These are phyloP conservation scores for Pseudochaenichthys georgianus DNA, from an alignment of 2,797 vertebrate genomes.

Conservation along the genomic window DNA sequence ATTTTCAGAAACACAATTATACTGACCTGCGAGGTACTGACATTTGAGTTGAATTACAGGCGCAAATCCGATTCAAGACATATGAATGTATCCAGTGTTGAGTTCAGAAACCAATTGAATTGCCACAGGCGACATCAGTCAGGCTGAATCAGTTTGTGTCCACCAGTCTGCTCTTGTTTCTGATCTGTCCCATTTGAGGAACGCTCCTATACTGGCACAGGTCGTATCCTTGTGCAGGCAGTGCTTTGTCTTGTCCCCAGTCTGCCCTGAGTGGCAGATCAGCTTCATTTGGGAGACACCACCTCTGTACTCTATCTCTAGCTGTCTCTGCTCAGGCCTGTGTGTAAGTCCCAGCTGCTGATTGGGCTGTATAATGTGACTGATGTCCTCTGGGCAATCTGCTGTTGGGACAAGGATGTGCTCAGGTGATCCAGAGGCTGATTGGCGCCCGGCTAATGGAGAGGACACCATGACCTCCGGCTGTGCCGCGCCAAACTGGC, in stretches of 20 bases:
- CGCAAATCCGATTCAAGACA: constrained; percentile 62
- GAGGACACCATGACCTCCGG: constrained; percentile 79
- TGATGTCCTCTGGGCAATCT: constrained; percentile 80
- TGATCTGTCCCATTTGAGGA: constrained; percentile 34
- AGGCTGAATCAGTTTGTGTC: constrained; percentile 29
- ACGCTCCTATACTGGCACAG: constrained; percentile 26
- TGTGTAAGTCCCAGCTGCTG: constrained; percentile 68
- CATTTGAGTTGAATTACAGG: constrained; percentile 77
- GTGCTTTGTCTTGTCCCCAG: constrained; percentile 60
- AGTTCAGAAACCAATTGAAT: constrained; percentile 57
- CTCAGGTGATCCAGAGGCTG: constrained; percentile 79
- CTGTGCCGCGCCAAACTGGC: constrained; percentile 76
- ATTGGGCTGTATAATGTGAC: constrained; percentile 83
- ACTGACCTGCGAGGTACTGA: constrained; percentile 76
- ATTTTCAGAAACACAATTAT: constrained; percentile 82
- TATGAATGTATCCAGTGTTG: constrained; percentile 46
- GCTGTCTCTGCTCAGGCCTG: constrained; percentile 70
- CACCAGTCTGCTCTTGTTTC: constrained; percentile 26
- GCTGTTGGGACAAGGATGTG: constrained; percentile 74
- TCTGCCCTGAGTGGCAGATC: constrained; percentile 71
- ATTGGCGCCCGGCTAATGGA: constrained; percentile 74
- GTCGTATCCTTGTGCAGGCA: constrained; percentile 62
- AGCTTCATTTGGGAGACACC: constrained; percentile 69
- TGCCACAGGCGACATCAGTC: constrained; percentile 13
- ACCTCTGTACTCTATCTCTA: constrained; percentile 65